phyloP scores from a whole-genome alignment of 2,113 vertebrate species.

The Neotoma lepida region DNA sequence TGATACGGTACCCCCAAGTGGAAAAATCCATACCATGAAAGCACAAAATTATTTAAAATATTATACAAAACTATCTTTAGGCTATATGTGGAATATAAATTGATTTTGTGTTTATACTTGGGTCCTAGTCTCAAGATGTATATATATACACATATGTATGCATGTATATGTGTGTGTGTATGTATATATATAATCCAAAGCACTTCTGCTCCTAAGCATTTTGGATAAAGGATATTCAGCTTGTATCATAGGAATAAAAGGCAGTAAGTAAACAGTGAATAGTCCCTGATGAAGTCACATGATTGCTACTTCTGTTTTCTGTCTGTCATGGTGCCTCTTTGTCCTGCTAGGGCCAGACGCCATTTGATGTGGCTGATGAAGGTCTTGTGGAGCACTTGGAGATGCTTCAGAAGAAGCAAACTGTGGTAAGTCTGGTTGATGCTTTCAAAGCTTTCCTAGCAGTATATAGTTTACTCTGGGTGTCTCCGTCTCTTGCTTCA shows the following conservation, averaged over 20 bases:
- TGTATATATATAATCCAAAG: background rate
- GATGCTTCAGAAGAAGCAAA: constrained; percentile 88
- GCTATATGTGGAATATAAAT: background rate
- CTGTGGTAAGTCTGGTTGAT: constrained; percentile 82
- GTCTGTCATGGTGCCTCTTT: background rate
- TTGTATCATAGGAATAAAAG: background rate
- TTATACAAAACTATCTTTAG: background rate
- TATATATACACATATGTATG: background rate
- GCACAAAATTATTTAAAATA: constrained; percentile 8
- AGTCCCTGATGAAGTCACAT: background rate
- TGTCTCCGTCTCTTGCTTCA: background rate
- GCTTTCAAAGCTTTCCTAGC: constrained; percentile 45
- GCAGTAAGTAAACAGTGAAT: background rate
- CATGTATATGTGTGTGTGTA: too few species aligned
- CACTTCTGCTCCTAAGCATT: background rate
- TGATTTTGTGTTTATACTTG: background rate
- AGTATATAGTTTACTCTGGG: background rate
- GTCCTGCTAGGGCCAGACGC: constrained; percentile 85
- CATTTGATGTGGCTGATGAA: constrained; percentile 88
- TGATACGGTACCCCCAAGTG: background rate
- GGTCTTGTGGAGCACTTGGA: constrained; percentile 87
- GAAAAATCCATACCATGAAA: background rate
- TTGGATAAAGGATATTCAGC: background rate
- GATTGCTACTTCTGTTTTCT: background rate
- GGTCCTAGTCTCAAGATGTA: background rate